These are phyloP conservation scores for Terrapene triunguis DNA, from an alignment of 2,113 vertebrate species.

Conservation along the genomic window DNA sequence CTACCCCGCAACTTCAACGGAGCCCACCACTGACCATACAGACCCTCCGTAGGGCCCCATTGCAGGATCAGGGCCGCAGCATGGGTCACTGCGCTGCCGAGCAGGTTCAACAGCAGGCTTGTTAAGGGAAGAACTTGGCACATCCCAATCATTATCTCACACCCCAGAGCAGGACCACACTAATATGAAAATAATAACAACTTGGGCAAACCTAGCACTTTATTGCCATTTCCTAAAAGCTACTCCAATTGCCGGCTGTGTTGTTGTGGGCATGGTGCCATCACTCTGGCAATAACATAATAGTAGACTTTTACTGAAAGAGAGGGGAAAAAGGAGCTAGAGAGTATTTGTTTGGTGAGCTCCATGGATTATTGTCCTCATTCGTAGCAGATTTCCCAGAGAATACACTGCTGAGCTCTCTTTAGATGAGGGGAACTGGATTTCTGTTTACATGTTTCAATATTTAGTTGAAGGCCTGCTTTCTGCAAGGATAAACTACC, in stretches of 20 bases:
- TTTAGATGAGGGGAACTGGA: background rate
- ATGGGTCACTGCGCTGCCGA: background rate
- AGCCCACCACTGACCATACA: background rate
- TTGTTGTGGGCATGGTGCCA: background rate
- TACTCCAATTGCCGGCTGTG: background rate
- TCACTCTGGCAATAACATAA: background rate
- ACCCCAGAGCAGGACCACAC: background rate
- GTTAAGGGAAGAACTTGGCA: background rate
- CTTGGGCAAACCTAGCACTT: background rate
- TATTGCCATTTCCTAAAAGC: background rate
- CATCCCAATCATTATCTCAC: background rate
- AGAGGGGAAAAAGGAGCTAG: background rate
- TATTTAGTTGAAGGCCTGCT: background rate
- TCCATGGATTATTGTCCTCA: background rate
- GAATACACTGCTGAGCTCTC: background rate
- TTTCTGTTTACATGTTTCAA: too few species aligned
- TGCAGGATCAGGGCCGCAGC: accelerated
- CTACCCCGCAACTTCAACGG: background rate
- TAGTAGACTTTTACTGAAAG: background rate
- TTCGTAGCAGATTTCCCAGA: background rate
- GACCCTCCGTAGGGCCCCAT: background rate
- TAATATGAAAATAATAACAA: background rate
- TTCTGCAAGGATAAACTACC: background rate
- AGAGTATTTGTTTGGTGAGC: background rate
- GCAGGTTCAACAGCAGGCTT: background rate